Conservation (phyloP, 2,113 vertebrate species). For the Catharus bicknelli region DNA sequence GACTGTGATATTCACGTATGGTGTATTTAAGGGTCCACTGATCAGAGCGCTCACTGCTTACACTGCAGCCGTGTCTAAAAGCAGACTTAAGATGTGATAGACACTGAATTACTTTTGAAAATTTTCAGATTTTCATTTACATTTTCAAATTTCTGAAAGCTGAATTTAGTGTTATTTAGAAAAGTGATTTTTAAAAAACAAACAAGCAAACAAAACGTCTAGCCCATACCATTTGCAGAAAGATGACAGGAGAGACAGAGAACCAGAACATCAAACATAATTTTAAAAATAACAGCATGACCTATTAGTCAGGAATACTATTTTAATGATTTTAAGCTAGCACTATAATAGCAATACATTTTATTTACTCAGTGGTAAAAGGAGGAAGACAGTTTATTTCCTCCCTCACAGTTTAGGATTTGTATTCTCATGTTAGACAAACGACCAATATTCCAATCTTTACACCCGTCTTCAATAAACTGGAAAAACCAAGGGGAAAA, state of each 20-base stretch:
- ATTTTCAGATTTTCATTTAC: background rate
- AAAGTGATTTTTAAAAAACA: background rate
- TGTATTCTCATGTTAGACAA: accelerated
- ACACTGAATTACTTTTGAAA: background rate
- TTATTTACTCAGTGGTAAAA: background rate
- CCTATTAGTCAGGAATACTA: accelerated
- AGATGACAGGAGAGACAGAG: background rate
- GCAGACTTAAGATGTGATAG: accelerated
- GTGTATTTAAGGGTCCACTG: background rate
- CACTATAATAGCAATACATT: background rate
- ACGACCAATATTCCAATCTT: background rate
- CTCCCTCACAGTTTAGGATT: no score
- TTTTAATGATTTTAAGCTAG: background rate
- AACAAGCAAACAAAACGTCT: background rate
- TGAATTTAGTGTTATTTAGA: background rate
- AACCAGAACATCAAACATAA: background rate
- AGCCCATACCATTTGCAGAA: accelerated
- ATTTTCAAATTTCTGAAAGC: background rate
- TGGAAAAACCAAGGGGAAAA: background rate
- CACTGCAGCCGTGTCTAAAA: accelerated
- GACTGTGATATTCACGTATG: accelerated
- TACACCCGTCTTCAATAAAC: accelerated
- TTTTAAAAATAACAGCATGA: background rate
- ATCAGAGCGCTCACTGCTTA: background rate
- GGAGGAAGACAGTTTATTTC: background rate